These are phyloP conservation scores for Bothrops jararaca DNA, from an alignment of 2,113 vertebrate species.

Conservation along the genomic window DNA sequence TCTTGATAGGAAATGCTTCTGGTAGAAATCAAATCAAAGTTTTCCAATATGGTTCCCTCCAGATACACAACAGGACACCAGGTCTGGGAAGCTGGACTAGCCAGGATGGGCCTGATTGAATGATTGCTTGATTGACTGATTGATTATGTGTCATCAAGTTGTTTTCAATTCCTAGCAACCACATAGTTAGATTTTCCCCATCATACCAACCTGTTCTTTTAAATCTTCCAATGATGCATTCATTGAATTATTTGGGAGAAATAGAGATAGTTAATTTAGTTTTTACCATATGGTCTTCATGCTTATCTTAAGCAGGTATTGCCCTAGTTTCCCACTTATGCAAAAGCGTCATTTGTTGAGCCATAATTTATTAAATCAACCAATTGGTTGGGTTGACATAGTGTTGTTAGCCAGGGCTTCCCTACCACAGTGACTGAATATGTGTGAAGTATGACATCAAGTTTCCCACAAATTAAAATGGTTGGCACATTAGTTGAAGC, in stretches of 20 bases:
- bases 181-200: neutral
- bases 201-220: neutral
- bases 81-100: neutral
- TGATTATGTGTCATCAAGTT: neutral
- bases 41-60: neutral
- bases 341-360: neutral
- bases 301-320: neutral
- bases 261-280: neutral
- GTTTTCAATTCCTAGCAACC: neutral
- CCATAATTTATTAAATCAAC: neutral
- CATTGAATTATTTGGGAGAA: neutral
- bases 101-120: neutral
- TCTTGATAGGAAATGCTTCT: neutral
- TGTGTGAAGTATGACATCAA: neutral
- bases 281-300: neutral
- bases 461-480: neutral
- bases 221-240: neutral
- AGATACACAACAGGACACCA: neutral
- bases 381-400: neutral
- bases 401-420: neutral
- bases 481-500: neutral
- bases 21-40: neutral
- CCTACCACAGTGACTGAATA: neutral
- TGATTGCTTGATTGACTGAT: neutral
- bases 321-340: neutral